Evolutionary conservation across 2,797 vertebrate species (phyloP), one percentile per base, ranked within the genome.

Genomic region (Sphenodon punctatus): DNA sequence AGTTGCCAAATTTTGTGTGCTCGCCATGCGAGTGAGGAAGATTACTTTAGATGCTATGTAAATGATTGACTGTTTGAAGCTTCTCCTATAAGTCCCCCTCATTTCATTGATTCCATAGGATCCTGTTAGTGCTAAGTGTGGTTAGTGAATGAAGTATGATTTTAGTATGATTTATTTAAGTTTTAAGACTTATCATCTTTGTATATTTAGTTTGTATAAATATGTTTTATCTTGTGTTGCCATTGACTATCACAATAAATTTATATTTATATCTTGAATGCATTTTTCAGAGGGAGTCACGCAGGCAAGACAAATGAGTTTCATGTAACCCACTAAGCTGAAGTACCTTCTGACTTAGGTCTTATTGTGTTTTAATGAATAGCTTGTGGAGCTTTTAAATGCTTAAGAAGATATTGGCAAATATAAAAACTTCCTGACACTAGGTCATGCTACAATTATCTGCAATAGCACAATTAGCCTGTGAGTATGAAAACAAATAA

Each of bases 61-160:
- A n/a, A n/a, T n/a, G n/a, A n/a, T n/a, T n/a, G n/a, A n/a, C n/a
- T n/a, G n/a, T n/a, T n/a, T n/a, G n/a, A n/a, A n/a, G n/a, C 85
- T 85, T 67, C 20, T 79, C 83, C 81, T 75, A 79, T 76, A 83
- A 78, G 25, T 1, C 55, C 51, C 38, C 6, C 10, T 75, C 58
- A 46, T 2, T 85, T 84, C 84, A 76, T 63, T 49, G 15, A 12
- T 53, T 69, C 34, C 56, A 77, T 53, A 77, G 80, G 23, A 45
- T 10, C 17, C 3, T 43, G 60, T 77, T 85, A 60, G 80, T 90
- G 81, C 79, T 79, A 45, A 75, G 10, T n/a, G 8, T 27, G 16
- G 3, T 81, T n/a, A n/a, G n/a, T n/a, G n/a, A n/a, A n/a, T n/a
- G n/a, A n/a, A n/a, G n/a, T n/a, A n/a, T n/a, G n/a, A n/a, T n/a